Evolutionary conservation across 2,797 vertebrate genomes (phyloP).

Genomic region (Anisognathus igniventris): DNA sequence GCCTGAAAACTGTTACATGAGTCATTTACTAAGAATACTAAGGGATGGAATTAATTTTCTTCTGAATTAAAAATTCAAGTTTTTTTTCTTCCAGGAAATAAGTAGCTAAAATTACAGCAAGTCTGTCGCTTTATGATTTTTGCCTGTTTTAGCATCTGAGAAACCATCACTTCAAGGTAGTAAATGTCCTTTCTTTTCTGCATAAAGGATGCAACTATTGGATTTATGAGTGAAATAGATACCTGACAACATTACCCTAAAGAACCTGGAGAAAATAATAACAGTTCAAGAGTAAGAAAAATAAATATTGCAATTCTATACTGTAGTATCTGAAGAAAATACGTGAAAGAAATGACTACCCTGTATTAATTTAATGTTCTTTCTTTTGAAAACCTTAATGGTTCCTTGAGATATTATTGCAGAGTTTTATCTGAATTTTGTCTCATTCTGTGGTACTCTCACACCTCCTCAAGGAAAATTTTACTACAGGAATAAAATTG

Average conservation of each 20-base stretch:
- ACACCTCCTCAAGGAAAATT: background rate
- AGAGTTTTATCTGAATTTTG: background rate
- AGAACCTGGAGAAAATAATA: background rate
- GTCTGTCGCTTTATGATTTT: background rate
- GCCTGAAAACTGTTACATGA: slow-evolving; percentile 10
- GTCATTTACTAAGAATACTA: slow-evolving; percentile 24
- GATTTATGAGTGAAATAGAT: background rate
- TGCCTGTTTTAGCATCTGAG: background rate
- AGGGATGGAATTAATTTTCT: background rate
- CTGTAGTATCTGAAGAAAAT: background rate
- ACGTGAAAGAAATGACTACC: background rate
- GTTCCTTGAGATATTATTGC: background rate
- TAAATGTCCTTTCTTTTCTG: background rate
- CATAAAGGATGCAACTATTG: background rate
- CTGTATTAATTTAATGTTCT: background rate
- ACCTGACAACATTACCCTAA: background rate
- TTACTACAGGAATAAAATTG: background rate
- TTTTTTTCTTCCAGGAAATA: background rate
- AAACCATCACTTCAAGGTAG: background rate
- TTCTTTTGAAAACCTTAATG: background rate
- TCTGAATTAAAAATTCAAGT: background rate
- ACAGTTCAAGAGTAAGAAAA: background rate
- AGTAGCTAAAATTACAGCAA: background rate
- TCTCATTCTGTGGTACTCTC: background rate
- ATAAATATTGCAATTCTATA: background rate